A percentile compares a stretch with the other conserved stretches of the same genome.
Evolutionary conservation across 2,113 vertebrate species (phyloP).

Genomic region (Nyctibius bracteatus): DNA sequence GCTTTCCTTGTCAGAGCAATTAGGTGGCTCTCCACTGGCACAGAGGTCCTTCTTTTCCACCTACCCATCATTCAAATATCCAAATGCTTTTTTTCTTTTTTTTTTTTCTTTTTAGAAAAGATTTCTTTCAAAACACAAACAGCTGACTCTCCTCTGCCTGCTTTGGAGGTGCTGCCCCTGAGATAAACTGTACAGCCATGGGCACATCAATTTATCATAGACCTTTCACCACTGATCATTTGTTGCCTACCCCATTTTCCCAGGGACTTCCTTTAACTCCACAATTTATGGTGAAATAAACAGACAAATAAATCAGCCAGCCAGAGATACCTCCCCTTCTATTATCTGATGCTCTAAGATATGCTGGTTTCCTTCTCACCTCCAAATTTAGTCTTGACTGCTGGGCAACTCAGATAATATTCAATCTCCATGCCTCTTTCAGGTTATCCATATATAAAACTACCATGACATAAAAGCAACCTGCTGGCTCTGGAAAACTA

Average conservation of each 20-base stretch:
- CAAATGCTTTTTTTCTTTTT: background rate
- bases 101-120: background rate
- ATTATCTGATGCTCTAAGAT: background rate
- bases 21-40: background rate
- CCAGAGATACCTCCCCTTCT: background rate
- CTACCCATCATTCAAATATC: background rate
- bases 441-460: background rate
- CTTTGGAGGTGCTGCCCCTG: background rate
- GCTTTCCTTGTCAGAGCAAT: background rate
- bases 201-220: background rate
- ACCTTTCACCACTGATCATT: background rate
- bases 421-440: background rate
- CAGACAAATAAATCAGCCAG: conserved; percentile 38
- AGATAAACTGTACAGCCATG: background rate
- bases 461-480: background rate
- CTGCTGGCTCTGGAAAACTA: background rate
- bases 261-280: background rate
- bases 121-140: background rate
- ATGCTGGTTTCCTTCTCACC: background rate
- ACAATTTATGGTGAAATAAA: conserved; percentile 34
- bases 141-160: background rate
- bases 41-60: background rate
- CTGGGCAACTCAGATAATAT: background rate
- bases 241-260: background rate
- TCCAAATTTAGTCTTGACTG: conserved; percentile 2